Base-by-base conservation (phyloP, 2,888 invertebrate genomes). In the Phania funesta region DNA sequence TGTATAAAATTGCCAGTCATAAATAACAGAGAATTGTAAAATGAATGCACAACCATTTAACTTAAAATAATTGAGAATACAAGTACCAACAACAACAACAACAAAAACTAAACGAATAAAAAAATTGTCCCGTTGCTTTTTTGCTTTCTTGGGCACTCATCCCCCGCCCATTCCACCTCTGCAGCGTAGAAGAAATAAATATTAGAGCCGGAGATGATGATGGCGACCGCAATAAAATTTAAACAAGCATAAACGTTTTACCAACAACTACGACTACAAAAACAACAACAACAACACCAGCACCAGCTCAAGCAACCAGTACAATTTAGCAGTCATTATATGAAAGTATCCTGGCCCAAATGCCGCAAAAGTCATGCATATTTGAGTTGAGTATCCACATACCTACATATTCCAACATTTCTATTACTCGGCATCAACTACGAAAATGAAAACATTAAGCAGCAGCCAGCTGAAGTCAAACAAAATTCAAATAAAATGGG, bases 201-300 rank as follows among this genome's bases (percentile, higher is more conserved):
- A 50, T 50, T 71, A 60, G 64, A 80, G 41, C 44, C 58, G 54
- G 78, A 79, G 71, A 73, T 73, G 78, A 73, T 73, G 77, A 77
- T 81, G 81, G 78, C 82, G 82, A 82, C 82, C 82, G 82, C 82
- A 82, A 82, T 82, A 82, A 78, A 82, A 82, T 82, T 78, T 82
- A 74, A 82, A 78, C 82, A 44, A 74, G 48, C 74, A 77, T 78
- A 82, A 82, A 82, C 77, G 74, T 78, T 78, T 77, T 74, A 77
- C 68, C 64, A 78, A 41, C 58, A 60, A 32, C 16, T 52, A 46
- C 50, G 68, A 54, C 24, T 32, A 64, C 38, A 46, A 50, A 16
- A 62, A 46, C 50, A 74, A 54, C 24, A 41, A 64, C 38, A 46
- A 50, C 22, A 38, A 44, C 26, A 16, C 1, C 41, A 7, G 5